Conservation (phyloP, 53 echinoderm and acorn worm species). For the Echinometra lucunter region DNA sequence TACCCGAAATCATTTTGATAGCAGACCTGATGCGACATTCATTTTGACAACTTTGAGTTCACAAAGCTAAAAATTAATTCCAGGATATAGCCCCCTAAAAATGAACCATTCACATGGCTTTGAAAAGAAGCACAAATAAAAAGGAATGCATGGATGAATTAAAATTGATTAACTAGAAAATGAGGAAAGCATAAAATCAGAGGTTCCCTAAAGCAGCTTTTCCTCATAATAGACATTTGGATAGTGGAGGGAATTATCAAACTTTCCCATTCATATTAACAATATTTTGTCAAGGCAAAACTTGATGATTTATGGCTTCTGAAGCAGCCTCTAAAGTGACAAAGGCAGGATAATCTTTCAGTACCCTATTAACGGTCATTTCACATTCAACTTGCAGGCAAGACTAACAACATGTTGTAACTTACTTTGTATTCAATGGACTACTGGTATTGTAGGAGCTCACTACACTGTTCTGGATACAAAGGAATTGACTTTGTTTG, state of each 20-base stretch:
- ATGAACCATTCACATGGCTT: background rate
- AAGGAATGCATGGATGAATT: constrained; percentile 24
- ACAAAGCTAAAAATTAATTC: constrained; percentile 35
- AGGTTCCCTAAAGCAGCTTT: background rate
- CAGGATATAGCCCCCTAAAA: constrained; percentile 11
- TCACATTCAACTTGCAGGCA: constrained; percentile 4
- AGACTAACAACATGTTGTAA: background rate
- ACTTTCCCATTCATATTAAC: constrained; percentile 27
- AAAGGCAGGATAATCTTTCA: background rate
- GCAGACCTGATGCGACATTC: constrained; percentile 8
- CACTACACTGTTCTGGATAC: no score
- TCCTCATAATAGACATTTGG: background rate
- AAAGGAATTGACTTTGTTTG: background rate
- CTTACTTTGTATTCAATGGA: background rate
- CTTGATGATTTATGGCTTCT: constrained; percentile 36
- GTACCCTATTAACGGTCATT: constrained; percentile 11
- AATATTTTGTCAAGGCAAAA: constrained; percentile 22
- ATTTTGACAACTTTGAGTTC: constrained; percentile 40
- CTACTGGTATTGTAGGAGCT: background rate
- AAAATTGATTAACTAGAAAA: constrained; percentile 54
- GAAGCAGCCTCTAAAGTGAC: background rate
- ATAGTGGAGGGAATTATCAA: background rate
- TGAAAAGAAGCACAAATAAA: constrained; percentile 24
- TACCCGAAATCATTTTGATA: constrained; percentile 23
- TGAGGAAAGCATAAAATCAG: constrained; percentile 17